Evolutionary conservation across 2,888 invertebrate genomes (phyloP), one percentile per base, ranked within the genome.

Genomic region (Odontomyia ornata): DNA sequence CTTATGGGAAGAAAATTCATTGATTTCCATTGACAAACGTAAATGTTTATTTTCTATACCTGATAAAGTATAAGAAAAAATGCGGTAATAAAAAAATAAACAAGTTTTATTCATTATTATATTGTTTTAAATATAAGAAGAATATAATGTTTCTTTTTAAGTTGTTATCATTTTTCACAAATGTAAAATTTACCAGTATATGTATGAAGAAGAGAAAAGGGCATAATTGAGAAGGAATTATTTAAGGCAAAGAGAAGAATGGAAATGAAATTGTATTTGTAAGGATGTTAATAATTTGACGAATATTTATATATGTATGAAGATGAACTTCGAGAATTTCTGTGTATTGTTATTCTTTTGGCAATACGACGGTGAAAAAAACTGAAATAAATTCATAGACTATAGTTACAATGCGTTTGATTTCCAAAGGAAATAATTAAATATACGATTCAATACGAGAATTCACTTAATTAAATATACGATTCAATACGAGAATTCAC

Each of bases 71-170:
- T 56, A 52, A 43, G 52, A 28, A 21, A 52, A 36, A 36, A 73
- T 11, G 36, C 18, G 56, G 56, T 46, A 21, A 25, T 23, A 13
- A 60, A n/a, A 36, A 73, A 28, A 46, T 25, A 69, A 18, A 21
- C 21, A 65, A 21, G 25, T 23, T 69, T 69, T 46, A 43, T 69
- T 69, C 69, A 69, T 47, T 7, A 73, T 73, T 73, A 73, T 73
- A 73, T 73, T 73, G 73, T 73, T 73, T 73, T 73, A 73, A 73
- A 73, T 73, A 73, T 73, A 73, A 73, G 71, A 72, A 27, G 43
- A 52, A 72, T 72, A 36, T 36, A n/a, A 27, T 27, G 28, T 27
- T 72, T 72, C 52, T 72, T 72, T n/a, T 67, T 21, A 11, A 60
- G 18, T 65, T 36, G 64, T 65, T 65, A 30, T 36, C 18, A 27